These are phyloP conservation scores for Empis stercorea DNA, from an alignment of 2,888 invertebrate genomes.

Conservation along the genomic window DNA sequence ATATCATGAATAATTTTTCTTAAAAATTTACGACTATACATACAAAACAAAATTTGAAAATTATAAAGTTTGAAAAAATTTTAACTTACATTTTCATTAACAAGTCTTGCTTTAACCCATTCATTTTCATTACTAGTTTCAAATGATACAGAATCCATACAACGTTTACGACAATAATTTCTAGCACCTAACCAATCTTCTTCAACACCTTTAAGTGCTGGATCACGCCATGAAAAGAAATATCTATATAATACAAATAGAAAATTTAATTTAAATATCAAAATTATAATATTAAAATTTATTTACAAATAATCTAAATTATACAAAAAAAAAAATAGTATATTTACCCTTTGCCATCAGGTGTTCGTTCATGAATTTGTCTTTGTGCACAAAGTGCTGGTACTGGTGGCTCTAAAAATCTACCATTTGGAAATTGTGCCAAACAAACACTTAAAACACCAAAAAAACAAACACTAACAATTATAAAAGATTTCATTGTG, in stretches of 20 bases:
- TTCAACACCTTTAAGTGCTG: slow-evolving; percentile 56
- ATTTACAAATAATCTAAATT: too few species aligned
- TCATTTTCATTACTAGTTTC: slow-evolving; percentile 80
- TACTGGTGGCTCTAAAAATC: slow-evolving; percentile 66
- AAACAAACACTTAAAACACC: slow-evolving; percentile 28
- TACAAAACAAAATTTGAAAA: too few species aligned
- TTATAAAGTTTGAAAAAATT: not conserved
- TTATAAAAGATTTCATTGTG: slow-evolving; percentile 32
- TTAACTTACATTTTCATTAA: slow-evolving; percentile 56
- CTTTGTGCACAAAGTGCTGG: slow-evolving; percentile 64
- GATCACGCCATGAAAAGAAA: slow-evolving; percentile 80
- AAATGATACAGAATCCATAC: slow-evolving; percentile 79
- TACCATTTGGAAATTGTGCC: slow-evolving; percentile 64
- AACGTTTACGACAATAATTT: slow-evolving; percentile 75
- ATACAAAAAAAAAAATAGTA: too few species aligned
- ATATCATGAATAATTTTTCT: too few species aligned
- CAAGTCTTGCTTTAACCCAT: slow-evolving; percentile 68
- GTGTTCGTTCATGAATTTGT: slow-evolving; percentile 54
- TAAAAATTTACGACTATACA: too few species aligned
- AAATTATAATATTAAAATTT: not conserved
- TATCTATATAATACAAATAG: too few species aligned
- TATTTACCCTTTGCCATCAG: slow-evolving; percentile 52
- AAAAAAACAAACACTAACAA: slow-evolving; percentile 36
- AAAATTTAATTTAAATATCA: not conserved
- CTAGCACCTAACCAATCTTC: slow-evolving; percentile 75